Conservation (phyloP, 1,140 invertebrate genomes). For the Oryctes rhinoceros region DNA sequence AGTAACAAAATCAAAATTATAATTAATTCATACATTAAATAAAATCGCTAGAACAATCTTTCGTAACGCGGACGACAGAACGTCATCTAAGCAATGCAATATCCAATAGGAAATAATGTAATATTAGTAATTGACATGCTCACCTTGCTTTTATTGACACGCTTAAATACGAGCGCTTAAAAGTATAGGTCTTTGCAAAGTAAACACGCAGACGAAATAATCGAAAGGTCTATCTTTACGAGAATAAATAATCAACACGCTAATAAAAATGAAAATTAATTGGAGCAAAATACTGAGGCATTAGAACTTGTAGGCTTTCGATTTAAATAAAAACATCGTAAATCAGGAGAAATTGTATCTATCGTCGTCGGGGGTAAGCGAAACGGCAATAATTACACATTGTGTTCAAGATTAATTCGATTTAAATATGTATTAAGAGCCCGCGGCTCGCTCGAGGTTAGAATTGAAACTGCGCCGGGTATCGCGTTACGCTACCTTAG, state of each 20-base stretch:
- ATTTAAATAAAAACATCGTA: constrained; percentile 23
- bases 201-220: neutral
- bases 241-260: neutral
- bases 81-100: neutral
- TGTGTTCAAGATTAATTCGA: constrained; percentile 10
- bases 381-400: constrained; percentile 19
- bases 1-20: too few relatives aligned
- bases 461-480: neutral
- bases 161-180: neutral
- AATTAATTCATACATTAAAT: neutral
- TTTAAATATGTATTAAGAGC: neutral
- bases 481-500: neutral
- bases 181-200: neutral
- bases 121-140: constrained; percentile 5
- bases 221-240: neutral
- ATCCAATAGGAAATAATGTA: constrained; percentile 2
- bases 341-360: neutral
- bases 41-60: neutral
- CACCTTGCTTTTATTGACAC: constrained; percentile 23
- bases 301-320: constrained; percentile 10
- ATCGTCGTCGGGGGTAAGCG: neutral
- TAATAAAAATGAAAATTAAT: constrained; percentile 23
- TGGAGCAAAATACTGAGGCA: constrained; percentile 7
- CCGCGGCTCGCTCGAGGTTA: neutral
- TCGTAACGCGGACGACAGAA: neutral